Conservation (phyloP, 2,888 invertebrate genomes). For the Thumatha senex region DNA sequence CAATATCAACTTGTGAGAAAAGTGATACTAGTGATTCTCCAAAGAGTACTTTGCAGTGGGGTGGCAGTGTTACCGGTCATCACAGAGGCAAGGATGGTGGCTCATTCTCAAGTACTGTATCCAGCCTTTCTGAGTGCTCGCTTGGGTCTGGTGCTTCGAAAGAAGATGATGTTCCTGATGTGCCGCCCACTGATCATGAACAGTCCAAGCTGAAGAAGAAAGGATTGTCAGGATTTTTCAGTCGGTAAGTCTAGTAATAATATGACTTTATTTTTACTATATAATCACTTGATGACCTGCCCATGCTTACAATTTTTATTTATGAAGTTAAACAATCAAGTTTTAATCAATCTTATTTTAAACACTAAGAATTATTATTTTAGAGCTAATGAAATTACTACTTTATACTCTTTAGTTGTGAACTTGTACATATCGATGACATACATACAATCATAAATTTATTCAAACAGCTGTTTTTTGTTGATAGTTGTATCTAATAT, state of each 20-base stretch:
- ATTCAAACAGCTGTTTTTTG: too few relatives aligned
- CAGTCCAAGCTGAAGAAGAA: constrained; percentile 82
- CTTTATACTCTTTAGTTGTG: too few relatives aligned
- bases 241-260: constrained; percentile 79
- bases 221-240: constrained; percentile 85
- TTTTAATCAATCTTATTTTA: too few relatives aligned
- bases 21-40: constrained; percentile 81
- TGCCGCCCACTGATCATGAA: constrained; percentile 53
- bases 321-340: too few relatives aligned
- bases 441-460: too few relatives aligned
- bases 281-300: too few relatives aligned
- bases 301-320: too few relatives aligned
- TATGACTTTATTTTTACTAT: too few relatives aligned
- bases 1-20: constrained; percentile 78
- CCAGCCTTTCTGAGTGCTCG: constrained; percentile 88
- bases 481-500: too few relatives aligned
- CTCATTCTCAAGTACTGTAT: constrained; percentile 87
- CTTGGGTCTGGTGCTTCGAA: constrained; percentile 84
- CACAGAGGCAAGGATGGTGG: constrained; percentile 83
- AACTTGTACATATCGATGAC: too few relatives aligned
- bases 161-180: constrained; percentile 70
- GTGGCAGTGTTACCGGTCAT: constrained; percentile 76
- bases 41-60: constrained; percentile 78
- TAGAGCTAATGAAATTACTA: too few relatives aligned
- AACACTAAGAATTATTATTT: too few relatives aligned